Conservation (phyloP, 2,888 invertebrate genomes). For the Nomada ruficornis region DNA sequence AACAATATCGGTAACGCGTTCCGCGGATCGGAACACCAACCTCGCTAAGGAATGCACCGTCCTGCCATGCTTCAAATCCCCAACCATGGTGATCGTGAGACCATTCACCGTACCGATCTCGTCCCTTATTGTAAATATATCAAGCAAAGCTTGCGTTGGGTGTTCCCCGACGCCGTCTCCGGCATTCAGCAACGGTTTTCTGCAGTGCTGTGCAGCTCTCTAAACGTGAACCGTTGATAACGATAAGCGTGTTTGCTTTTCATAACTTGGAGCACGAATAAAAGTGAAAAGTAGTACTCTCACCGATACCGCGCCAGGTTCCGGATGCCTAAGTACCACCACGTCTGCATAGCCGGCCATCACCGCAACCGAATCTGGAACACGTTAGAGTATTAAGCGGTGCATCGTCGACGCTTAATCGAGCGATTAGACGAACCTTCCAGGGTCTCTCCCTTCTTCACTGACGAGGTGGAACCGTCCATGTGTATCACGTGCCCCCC, state of each 20-base stretch:
- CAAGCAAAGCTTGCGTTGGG: conserved; percentile 98
- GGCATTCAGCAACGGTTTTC: conserved; percentile 98
- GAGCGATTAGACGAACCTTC: conserved; percentile 86
- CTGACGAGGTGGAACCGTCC: conserved; percentile 95
- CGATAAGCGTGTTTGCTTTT: neutral
- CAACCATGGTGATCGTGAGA: conserved; percentile 98
- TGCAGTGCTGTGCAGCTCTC: conserved; percentile 92
- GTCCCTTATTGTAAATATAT: conserved; percentile 98
- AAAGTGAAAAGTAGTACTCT: conserved; percentile 80
- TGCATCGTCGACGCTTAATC: neutral
- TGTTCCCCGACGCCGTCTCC: conserved; percentile 99
- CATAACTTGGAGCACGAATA: neutral
- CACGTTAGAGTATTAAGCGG: neutral
- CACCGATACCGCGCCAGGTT: conserved; percentile 95
- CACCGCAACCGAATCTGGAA: conserved; percentile 88
- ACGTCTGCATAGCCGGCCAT: conserved; percentile 98
- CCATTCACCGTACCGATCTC: conserved; percentile 99
- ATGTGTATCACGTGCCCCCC: conserved; percentile 97
- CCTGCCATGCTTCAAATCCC: conserved; percentile 98
- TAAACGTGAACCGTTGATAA: conserved; percentile 77
- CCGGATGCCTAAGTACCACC: conserved; percentile 96
- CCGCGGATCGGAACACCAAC: conserved; percentile 67
- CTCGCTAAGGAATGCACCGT: conserved; percentile 99
- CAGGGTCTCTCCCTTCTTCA: conserved; percentile 97
- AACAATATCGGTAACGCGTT: neutral